Evolutionary conservation across 2,113 vertebrate species (phyloP), one percentile per base, ranked within the genome.

Genomic region (Orthonyx spaldingii): DNA sequence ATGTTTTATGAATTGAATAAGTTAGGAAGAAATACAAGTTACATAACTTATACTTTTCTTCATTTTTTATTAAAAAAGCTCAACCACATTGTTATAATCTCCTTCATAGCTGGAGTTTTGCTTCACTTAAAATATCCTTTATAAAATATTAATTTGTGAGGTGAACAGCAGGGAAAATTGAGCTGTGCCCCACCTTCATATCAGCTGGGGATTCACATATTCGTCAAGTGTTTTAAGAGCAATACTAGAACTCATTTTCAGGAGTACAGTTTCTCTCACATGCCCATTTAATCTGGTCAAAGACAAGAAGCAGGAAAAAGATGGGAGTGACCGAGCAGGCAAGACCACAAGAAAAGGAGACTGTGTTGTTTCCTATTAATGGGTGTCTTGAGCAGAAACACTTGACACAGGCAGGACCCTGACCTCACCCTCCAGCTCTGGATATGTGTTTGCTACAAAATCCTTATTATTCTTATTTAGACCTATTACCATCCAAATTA

Each of bases 361-460:
- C 28, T 0, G 0, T 33, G 6, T 5, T 22, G 2, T 30, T 72
- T 71, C 16, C 37, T 75, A 1, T 23, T 56, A 26, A 47, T 3
- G 66, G 18, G 33, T 35, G 26, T 19, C 13, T 22, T 77, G 9
- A 11, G 3, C 35, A 85, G 64, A 77, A 84, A 46, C 6, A 26
- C 7, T 11, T 44, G 8, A 5, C 16, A 35, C 4, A 2, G 47
- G 8, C 11, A 50, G 28, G 20, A 18, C 10, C 7, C 23, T 65
- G 23, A 3, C 12, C 26, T 76, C 42, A 71, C 8, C 14, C 14
- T 76, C 30, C 23, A 18, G 27, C 7, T 13, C 20, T 66, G 22
- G 46, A 3, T 4, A 14, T 9, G 24, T 23, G 10, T 53, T 68
- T 57, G 16, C 13, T 24, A 10, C 20, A 76, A 65, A 33, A 13